These are phyloP conservation scores for Falco rusticolus DNA, from an alignment of 2,797 vertebrate species.

Conservation along the genomic window DNA sequence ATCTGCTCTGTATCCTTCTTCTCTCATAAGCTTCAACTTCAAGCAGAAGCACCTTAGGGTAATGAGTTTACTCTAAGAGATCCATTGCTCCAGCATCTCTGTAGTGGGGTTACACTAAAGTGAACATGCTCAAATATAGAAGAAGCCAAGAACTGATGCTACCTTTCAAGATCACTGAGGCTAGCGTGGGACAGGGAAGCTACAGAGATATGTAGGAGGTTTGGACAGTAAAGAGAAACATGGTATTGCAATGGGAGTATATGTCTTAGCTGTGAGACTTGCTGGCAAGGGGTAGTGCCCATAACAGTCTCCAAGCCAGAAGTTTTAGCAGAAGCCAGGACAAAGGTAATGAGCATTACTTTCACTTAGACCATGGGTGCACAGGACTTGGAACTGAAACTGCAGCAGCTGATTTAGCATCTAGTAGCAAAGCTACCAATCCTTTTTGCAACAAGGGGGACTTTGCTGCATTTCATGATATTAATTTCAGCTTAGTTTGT, in stretches of 20 bases:
- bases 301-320: neutral
- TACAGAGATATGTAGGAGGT: neutral
- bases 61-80: neutral
- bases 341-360: neutral
- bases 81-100: neutral
- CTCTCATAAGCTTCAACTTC: neutral
- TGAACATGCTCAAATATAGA: neutral
- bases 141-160: neutral
- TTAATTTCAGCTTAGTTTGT: neutral
- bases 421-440: neutral
- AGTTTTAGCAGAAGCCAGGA: neutral
- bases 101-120: neutral
- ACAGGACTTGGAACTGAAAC: neutral
- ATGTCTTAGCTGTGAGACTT: neutral
- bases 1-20: neutral
- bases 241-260: neutral
- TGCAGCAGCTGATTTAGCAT: neutral
- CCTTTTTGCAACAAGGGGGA: neutral
- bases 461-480: neutral
- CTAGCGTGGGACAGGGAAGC: neutral
- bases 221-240: neutral
- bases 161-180: neutral
- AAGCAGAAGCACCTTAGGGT: neutral
- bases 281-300: neutral
- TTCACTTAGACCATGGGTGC: accelerated